Conservation (phyloP, 1,140 invertebrate genomes). For the Elysia chlorotica region DNA sequence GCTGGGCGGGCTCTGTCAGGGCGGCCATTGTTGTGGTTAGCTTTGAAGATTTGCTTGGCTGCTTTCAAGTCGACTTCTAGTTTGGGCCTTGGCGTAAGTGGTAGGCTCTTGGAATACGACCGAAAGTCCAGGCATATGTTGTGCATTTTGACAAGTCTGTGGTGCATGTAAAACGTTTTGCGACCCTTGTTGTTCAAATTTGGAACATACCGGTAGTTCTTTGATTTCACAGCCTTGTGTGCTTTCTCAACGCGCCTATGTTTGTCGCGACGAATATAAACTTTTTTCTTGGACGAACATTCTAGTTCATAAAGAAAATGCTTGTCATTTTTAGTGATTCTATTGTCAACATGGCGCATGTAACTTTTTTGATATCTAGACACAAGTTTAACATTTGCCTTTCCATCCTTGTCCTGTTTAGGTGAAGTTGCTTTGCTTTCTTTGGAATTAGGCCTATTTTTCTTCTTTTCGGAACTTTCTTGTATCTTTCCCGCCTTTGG, state of each 20-base stretch:
- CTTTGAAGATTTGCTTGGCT: neutral
- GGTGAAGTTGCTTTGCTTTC: slow-evolving; percentile 12
- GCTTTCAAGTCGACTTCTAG: slow-evolving; percentile 15
- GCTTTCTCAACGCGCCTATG: slow-evolving; percentile 42
- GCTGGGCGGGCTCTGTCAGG: neutral
- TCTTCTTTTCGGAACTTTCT: neutral
- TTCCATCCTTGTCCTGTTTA: slow-evolving; percentile 22
- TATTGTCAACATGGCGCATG: neutral
- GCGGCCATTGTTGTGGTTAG: neutral
- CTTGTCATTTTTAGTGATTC: neutral
- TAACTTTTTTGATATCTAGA: neutral
- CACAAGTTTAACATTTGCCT: neutral
- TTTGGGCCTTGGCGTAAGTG: slow-evolving; percentile 10
- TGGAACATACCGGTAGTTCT: slow-evolving; percentile 40
- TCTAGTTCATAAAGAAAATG: slow-evolving; percentile 8
- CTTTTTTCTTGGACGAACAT: slow-evolving; percentile 18
- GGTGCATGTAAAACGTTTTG: slow-evolving; percentile 47
- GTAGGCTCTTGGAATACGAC: slow-evolving; percentile 15
- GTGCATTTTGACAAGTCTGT: slow-evolving; percentile 43
- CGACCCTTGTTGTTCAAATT: slow-evolving; percentile 51
- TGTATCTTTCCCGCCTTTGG: neutral
- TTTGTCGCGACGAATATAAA: slow-evolving; percentile 34
- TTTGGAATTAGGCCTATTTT: slow-evolving; percentile 28
- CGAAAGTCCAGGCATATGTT: slow-evolving; percentile 25
- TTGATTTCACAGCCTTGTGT: slow-evolving; percentile 45